phyloP scores from a whole-genome alignment of 2,113 vertebrate species.

The Ceyx melanurus region DNA sequence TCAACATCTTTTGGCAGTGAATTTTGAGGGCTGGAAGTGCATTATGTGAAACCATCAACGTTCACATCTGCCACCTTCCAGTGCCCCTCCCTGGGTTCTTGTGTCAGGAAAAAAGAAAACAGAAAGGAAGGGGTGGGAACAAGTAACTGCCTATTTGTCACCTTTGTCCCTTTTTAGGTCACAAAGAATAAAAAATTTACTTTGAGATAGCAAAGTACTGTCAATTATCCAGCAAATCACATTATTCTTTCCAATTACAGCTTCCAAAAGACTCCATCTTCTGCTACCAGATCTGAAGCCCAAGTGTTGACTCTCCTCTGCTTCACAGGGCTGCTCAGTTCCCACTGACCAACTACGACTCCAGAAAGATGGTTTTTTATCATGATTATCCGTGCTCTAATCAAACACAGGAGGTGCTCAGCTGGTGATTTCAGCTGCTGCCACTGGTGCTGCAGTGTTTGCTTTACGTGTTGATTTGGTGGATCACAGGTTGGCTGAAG shows the following conservation, averaged over 20 bases:
- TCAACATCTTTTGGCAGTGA: slow-evolving; percentile 16
- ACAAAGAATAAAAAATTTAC: neutral
- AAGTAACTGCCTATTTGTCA: neutral
- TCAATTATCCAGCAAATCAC: neutral
- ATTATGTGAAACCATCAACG: neutral
- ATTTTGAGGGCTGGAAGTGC: neutral
- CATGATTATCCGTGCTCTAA: neutral
- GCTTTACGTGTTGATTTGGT: neutral
- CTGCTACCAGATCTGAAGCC: neutral
- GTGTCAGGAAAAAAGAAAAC: neutral
- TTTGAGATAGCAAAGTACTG: neutral
- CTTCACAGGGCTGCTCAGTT: neutral
- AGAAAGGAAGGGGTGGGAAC: neutral
- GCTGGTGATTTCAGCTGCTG: neutral
- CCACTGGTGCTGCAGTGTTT: neutral
- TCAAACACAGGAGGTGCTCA: neutral
- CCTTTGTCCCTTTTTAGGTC: neutral
- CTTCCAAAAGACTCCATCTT: neutral
- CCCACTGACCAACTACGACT: neutral
- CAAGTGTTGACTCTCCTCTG: neutral
- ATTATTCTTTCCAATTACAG: neutral
- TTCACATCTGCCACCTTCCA: neutral
- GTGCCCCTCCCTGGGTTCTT: neutral
- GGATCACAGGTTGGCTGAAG: slow-evolving; percentile 13
- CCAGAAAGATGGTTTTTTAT: neutral